phyloP scores from a whole-genome alignment of 2,888 invertebrate genomes.

The Trisateles emortualis region DNA sequence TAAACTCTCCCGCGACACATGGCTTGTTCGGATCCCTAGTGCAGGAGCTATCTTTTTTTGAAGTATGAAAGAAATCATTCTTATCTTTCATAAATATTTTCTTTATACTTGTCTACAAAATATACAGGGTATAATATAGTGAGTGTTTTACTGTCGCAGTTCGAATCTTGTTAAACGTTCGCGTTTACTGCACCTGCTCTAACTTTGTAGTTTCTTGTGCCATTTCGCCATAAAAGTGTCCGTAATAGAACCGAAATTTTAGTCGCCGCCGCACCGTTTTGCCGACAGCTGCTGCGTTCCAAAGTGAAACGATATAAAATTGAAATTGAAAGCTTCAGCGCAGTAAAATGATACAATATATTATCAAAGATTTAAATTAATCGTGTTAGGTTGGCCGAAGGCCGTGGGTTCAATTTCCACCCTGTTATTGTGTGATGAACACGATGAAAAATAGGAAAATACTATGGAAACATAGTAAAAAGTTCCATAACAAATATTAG shows the following conservation, averaged over 20 bases:
- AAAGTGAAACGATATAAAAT: slow-evolving; percentile 17
- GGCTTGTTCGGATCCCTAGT: no score
- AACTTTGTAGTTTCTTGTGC: slow-evolving; percentile 21
- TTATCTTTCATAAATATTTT: no score
- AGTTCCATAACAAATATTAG: no score
- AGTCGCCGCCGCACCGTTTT: slow-evolving; percentile 5
- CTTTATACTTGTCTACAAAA: background rate
- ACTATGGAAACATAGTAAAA: no score
- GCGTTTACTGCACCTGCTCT: slow-evolving; percentile 28
- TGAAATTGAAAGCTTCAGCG: slow-evolving; percentile 7
- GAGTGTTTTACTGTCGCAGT: slow-evolving; percentile 23
- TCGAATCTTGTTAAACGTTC: slow-evolving; percentile 22
- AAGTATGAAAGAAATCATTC: no score
- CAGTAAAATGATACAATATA: slow-evolving; percentile 9
- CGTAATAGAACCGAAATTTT: slow-evolving; percentile 29
- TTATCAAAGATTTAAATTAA: background rate
- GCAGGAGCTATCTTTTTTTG: no score
- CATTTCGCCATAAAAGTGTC: slow-evolving; percentile 26
- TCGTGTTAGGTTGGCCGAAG: no score
- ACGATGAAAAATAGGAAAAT: no score
- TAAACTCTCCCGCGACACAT: no score
- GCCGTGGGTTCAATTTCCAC: no score
- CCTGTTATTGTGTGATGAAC: no score
- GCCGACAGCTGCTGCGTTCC: slow-evolving; percentile 14
- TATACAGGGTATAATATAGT: slow-evolving; percentile 29